Percentiles rank a stretch among this genome's conserved stretches.
phyloP scores from a whole-genome alignment of 30 jellyfish, hydroid and myxozoan genomes.

The Aurelia sp. region DNA sequence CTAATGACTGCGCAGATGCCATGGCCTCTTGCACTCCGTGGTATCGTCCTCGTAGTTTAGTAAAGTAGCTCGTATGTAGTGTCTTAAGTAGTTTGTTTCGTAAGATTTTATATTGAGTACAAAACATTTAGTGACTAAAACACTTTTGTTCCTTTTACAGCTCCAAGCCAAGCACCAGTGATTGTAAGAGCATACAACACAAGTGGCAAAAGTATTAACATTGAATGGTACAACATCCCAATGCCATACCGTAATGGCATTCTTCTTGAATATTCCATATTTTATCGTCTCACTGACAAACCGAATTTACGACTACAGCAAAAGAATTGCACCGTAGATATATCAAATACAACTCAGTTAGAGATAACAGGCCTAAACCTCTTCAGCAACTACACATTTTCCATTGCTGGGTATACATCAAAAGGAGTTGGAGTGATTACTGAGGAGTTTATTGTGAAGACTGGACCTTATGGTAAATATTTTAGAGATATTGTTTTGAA shows the following conservation, averaged over 20 bases:
- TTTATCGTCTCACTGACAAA: constrained; percentile 28
- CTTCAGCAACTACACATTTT: constrained; percentile 29
- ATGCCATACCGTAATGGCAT: constrained; percentile 47
- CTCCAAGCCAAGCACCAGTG: constrained; percentile 54
- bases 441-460: constrained; percentile 16
- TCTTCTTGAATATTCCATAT: constrained; percentile 56
- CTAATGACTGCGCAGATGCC: too few relatives aligned
- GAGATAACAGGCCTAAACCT: constrained; percentile 28
- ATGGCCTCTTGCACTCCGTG: too few relatives aligned
- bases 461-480: constrained; percentile 67
- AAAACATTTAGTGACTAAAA: not conserved
- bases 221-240: constrained; percentile 45
- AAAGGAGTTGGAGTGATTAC: constrained; percentile 61
- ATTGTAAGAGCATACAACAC: constrained; percentile 47
- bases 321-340: constrained; percentile 11
- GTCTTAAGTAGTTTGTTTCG: too few relatives aligned
- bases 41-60: too few relatives aligned
- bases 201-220: constrained; percentile 57
- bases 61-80: too few relatives aligned
- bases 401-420: constrained; percentile 65
- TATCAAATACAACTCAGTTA: not conserved
- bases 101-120: too few relatives aligned
- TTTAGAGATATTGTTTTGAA: not conserved
- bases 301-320: not conserved
- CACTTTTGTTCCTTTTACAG: constrained; percentile 1